A percentile compares a stretch with the other conserved stretches of the same genome.
Conservation (phyloP, 2,113 vertebrate genomes). For the Natator depressus region DNA sequence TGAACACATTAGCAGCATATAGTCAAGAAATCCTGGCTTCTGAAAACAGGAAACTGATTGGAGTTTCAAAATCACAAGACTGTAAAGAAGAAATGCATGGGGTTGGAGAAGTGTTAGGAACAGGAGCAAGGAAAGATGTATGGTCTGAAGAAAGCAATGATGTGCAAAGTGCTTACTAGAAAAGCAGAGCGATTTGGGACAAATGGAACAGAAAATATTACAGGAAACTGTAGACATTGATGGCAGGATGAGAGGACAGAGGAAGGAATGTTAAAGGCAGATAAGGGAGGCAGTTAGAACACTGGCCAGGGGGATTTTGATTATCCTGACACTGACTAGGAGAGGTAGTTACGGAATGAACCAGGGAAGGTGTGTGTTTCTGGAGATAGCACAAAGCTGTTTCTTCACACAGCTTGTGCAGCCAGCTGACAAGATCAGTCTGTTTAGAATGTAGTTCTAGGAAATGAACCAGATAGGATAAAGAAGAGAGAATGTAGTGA, state of each 20-base stretch:
- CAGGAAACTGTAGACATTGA: constrained; percentile 68
- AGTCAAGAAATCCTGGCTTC: constrained; percentile 40
- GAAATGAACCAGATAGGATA: background rate
- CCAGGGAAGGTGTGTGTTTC: background rate
- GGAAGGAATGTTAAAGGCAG: constrained; percentile 69
- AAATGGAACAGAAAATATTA: background rate
- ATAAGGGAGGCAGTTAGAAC: constrained; percentile 56
- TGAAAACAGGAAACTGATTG: constrained; percentile 59
- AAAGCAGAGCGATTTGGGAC: constrained; percentile 32
- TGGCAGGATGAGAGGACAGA: constrained; percentile 51
- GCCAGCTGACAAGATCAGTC: background rate
- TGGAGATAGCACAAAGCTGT: background rate
- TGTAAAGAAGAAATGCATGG: background rate
- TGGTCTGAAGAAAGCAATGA: background rate
- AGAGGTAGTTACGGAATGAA: background rate
- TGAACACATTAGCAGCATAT: background rate
- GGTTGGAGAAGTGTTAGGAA: background rate
- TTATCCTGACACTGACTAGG: background rate
- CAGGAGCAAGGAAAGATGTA: constrained; percentile 10
- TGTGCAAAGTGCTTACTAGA: constrained; percentile 44
- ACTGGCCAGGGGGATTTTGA: background rate
- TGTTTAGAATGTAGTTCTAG: background rate
- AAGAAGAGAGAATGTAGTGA: background rate
- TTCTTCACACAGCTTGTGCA: accelerated
- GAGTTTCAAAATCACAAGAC: constrained; percentile 3